Conservation (phyloP, 2,797 vertebrate genomes). For the Sebastes jordani region DNA sequence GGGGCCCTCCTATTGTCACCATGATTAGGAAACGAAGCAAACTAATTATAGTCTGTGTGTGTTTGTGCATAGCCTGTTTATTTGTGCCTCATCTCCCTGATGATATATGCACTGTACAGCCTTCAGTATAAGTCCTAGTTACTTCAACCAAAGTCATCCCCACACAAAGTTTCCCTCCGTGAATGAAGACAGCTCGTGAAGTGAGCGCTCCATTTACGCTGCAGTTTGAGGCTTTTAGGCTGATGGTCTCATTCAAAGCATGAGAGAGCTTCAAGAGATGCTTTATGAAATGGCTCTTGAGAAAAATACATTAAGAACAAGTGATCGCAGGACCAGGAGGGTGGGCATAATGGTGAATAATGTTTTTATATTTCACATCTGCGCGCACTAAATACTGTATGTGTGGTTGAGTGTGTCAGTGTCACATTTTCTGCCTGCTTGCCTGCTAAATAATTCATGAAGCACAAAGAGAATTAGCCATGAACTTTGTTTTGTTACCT, state of each 20-base stretch:
- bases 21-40: constrained; percentile 56
- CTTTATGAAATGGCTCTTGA: constrained; percentile 15
- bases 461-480: not conserved
- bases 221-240: constrained; percentile 29
- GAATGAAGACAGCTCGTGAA: not conserved
- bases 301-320: constrained; percentile 16
- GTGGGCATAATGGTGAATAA: constrained; percentile 13
- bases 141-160: constrained; percentile 45
- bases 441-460: constrained; percentile 25
- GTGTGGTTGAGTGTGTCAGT: not conserved
- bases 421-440: constrained; percentile 4
- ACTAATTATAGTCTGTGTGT: constrained; percentile 49
- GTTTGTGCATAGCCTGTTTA: constrained; percentile 17
- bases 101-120: not conserved
- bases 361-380: constrained; percentile 18
- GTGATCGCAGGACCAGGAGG: constrained; percentile 7
- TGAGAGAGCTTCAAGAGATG: constrained; percentile 15
- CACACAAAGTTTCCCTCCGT: not conserved
- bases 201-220: constrained; percentile 16
- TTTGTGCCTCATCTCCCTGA: constrained; percentile 33
- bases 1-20: constrained; percentile 49
- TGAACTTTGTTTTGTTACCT: constrained; percentile 5
- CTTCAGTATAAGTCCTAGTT: constrained; percentile 6
- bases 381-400: not conserved
- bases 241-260: constrained; percentile 27